Evolutionary conservation across 2,797 vertebrate species (phyloP).

Genomic region (Neomorphus geoffroyi): DNA sequence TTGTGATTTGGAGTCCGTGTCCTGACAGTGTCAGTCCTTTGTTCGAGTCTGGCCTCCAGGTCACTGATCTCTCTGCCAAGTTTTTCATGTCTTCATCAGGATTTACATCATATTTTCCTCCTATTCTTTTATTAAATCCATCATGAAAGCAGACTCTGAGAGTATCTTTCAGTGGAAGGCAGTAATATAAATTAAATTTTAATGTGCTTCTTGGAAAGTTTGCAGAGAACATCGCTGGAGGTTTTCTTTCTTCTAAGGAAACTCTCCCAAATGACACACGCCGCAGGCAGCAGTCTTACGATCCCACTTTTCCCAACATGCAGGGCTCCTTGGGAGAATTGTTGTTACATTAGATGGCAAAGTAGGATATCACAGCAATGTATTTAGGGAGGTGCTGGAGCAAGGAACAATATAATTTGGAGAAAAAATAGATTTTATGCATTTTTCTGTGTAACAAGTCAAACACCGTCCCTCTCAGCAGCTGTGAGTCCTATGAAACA

Average conservation of each 20-base stretch:
- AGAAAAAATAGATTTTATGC: neutral
- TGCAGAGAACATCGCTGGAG: neutral
- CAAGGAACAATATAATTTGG: neutral
- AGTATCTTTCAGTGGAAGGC: neutral
- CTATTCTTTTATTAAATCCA: neutral
- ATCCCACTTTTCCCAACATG: neutral
- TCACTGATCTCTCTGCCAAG: neutral
- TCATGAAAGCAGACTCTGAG: neutral
- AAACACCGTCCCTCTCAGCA: neutral
- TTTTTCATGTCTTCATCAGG: neutral
- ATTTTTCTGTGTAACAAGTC: neutral
- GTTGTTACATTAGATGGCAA: neutral
- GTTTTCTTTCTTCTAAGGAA: neutral
- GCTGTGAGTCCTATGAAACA: neutral
- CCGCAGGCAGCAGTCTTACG: neutral
- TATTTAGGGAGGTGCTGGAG: neutral
- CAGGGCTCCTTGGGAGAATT: neutral
- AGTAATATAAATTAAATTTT: neutral
- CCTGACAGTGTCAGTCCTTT: neutral
- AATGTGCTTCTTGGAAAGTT: neutral
- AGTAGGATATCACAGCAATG: neutral
- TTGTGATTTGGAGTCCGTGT: neutral
- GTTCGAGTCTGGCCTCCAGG: neutral
- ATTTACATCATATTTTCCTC: neutral
- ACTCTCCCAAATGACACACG: neutral